Evolutionary conservation across 1,140 invertebrate genomes (phyloP).

Genomic region (Micrasema longulum): DNA sequence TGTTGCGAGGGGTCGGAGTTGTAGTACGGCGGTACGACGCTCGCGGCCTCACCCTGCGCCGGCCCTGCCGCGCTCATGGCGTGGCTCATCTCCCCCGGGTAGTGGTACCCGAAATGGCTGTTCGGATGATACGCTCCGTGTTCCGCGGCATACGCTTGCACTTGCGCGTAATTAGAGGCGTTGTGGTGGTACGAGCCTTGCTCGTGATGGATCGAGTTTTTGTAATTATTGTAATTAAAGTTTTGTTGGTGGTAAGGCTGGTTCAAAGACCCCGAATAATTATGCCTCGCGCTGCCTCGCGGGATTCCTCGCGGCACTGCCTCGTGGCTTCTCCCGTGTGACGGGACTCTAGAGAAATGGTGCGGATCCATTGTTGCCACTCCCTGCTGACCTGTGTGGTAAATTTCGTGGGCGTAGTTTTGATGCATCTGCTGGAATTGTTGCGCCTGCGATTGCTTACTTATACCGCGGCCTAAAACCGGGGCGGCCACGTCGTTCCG

Average conservation of each 20-base stretch:
- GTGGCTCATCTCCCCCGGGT: slow-evolving; percentile 57
- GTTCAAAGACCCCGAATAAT: slow-evolving; percentile 61
- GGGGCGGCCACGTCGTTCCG: slow-evolving; percentile 56
- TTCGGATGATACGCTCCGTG: slow-evolving; percentile 64
- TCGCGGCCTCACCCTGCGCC: slow-evolving; percentile 58
- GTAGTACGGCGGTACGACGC: slow-evolving; percentile 59
- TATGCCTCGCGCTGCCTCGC: slow-evolving; percentile 55
- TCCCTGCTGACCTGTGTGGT: slow-evolving; percentile 60
- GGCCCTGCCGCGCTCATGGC: slow-evolving; percentile 55
- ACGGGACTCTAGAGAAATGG: slow-evolving; percentile 63
- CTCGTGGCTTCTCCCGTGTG: slow-evolving; percentile 46
- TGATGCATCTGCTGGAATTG: slow-evolving; percentile 57
- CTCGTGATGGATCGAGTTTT: slow-evolving; percentile 58
- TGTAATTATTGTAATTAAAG: slow-evolving; percentile 59
- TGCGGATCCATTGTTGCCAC: slow-evolving; percentile 57
- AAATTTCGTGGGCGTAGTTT: slow-evolving; percentile 66
- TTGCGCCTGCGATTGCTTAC: slow-evolving; percentile 46
- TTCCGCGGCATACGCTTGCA: slow-evolving; percentile 62
- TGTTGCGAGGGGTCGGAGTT: slow-evolving; percentile 62
- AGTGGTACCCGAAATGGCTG: slow-evolving; percentile 66
- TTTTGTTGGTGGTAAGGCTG: slow-evolving; percentile 60
- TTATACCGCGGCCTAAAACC: slow-evolving; percentile 18
- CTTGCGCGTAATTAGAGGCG: slow-evolving; percentile 61
- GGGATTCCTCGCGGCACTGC: slow-evolving; percentile 50
- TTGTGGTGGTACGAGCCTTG: slow-evolving; percentile 62